Evolutionary conservation across 2,888 invertebrate species (phyloP), one percentile per base, ranked within the genome.

Genomic region (Tethea ocularis): DNA sequence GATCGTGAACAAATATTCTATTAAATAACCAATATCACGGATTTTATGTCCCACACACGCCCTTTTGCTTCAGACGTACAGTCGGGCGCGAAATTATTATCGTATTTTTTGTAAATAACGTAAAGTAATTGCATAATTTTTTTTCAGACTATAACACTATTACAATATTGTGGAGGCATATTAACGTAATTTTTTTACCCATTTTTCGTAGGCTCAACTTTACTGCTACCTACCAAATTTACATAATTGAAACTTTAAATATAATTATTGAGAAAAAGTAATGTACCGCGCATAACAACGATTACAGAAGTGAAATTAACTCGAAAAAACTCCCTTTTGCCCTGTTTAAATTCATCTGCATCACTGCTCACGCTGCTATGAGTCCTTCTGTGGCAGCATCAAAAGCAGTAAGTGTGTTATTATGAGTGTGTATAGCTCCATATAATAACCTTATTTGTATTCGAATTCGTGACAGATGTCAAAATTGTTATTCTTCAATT

Each of bases 21-120:
- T 26, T 41, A 26, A 53, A 58, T 57, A 53, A 23, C 24, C 57
- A 53, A 61, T 61, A 61, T 52, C 51, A 56, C 60, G 56, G 61
- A 70, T 72, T 72, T 63, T 65, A 69, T 69, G 68, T 68, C 56
- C 59, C 61, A 61, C 68, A 61, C 67, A 69, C 75, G 75, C 79
- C 76, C 71, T 78, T 77, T 75, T 64, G 67, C 61, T 66, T 67
- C 66, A 67, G 67, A 71, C 70, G 60, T 79, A 82, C 72, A 66
- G 38, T 68, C 75, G 64, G 10, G 62, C 10, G 53, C 62, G 70
- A 64, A 79, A 78, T 61, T 38, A 51, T 60, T n/a, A n/a, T 23
- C 54, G 29, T 46, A 29, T 7, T n/a, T n/a, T 38, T 38, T 38
- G 7, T 36, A 15, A 36, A 41, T 13, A 36, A n/a, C n/a, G 20